Percentiles rank a stretch among this genome's conserved stretches.
Evolutionary conservation across 2,113 vertebrate species (phyloP).

Genomic region (Caranx ignobilis): DNA sequence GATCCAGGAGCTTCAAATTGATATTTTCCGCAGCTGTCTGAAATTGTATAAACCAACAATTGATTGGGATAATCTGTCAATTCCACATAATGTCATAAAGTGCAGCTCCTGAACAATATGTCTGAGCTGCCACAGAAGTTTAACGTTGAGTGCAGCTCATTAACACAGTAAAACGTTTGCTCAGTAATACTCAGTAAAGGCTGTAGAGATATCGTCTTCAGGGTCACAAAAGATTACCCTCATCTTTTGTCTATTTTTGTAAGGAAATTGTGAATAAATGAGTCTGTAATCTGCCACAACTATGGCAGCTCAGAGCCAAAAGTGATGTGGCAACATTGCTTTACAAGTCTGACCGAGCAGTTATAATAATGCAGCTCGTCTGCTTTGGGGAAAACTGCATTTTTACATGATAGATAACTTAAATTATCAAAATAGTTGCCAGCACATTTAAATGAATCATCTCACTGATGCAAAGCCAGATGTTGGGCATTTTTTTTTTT

Average conservation of each 20-base stretch:
- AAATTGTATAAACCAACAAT: neutral
- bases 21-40: too few species aligned
- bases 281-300: neutral
- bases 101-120: neutral
- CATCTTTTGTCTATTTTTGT: neutral
- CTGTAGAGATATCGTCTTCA: too few species aligned
- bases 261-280: neutral
- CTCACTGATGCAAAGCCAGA: neutral
- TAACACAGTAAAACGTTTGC: neutral
- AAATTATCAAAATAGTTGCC: neutral
- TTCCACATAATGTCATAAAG: neutral
- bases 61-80: neutral
- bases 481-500: neutral
- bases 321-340: neutral
- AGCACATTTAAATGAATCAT: neutral
- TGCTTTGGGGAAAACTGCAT: neutral
- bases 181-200: neutral
- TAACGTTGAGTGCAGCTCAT: neutral
- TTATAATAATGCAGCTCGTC: neutral
- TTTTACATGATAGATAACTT: neutral
- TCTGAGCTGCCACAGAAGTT: neutral
- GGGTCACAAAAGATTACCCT: neutral
- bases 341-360: neutral
- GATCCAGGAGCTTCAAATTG: too few species aligned
- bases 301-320: neutral